Conservation (phyloP, 2,888 invertebrate genomes). For the Trissoscelio sp. region DNA sequence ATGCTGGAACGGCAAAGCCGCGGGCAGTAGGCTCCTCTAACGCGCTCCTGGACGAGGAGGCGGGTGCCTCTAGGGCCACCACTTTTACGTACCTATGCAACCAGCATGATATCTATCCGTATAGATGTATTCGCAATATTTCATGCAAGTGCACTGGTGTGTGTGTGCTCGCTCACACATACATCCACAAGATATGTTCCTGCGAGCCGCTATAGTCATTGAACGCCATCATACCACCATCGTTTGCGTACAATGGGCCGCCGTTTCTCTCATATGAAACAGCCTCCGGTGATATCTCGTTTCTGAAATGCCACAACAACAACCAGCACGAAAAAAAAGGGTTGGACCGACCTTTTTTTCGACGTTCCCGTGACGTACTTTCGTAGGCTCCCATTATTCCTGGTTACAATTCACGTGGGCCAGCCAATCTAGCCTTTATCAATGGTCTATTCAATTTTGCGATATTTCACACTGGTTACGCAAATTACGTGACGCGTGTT, state of each 20-base stretch:
- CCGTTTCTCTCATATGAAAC: slow-evolving; percentile 75
- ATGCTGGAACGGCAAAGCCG: slow-evolving; percentile 70
- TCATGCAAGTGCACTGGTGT: slow-evolving; percentile 24
- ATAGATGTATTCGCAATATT: slow-evolving; percentile 49
- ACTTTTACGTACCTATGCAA: slow-evolving; percentile 52
- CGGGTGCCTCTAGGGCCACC: slow-evolving; percentile 60
- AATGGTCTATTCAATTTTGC: background rate
- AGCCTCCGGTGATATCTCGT: slow-evolving; percentile 76
- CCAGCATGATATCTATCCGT: slow-evolving; percentile 37
- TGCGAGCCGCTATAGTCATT: slow-evolving; percentile 58
- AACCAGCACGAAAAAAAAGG: slow-evolving; percentile 2
- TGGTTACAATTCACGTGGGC: slow-evolving; percentile 1
- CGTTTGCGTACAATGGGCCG: slow-evolving; percentile 71
- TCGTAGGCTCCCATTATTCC: background rate
- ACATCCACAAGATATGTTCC: slow-evolving; percentile 25
- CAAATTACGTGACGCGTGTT: background rate
- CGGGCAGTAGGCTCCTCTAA: slow-evolving; percentile 66
- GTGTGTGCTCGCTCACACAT: slow-evolving; percentile 30
- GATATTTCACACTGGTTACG: background rate
- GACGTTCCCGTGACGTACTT: background rate
- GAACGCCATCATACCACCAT: slow-evolving; percentile 62
- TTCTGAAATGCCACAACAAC: slow-evolving; percentile 67
- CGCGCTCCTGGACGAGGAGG: slow-evolving; percentile 48
- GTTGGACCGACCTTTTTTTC: slow-evolving; percentile 23
- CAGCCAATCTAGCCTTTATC: slow-evolving; percentile 2